Conservation (phyloP, 2,797 vertebrate genomes). For the Helicolenus hilgendorfi region DNA sequence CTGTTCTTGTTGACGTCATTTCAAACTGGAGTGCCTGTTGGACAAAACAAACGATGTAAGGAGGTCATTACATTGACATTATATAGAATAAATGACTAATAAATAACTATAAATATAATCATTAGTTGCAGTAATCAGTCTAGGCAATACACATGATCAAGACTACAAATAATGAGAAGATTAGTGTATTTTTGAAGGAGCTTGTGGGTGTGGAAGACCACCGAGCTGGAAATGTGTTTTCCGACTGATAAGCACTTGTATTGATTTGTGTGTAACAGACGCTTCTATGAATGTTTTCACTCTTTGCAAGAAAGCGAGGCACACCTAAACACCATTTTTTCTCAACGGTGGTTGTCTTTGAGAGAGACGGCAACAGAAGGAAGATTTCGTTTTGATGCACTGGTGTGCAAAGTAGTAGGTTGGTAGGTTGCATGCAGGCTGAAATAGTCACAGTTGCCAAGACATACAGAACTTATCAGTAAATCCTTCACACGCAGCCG, state of each 20-base stretch:
- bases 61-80: neutral
- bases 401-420: neutral
- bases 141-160: neutral
- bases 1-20: neutral
- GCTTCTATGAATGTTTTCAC: neutral
- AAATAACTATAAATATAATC: neutral
- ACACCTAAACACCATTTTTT: accelerated
- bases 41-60: neutral
- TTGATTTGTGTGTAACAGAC: neutral
- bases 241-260: neutral
- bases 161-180: neutral
- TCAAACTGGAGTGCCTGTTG: neutral
- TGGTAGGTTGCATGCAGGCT: neutral
- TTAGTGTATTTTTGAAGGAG: neutral
- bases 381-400: neutral
- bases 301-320: neutral
- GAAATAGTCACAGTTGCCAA: constrained; percentile 1
- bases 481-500: neutral
- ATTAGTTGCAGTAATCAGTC: neutral
- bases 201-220: neutral
- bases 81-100: neutral
- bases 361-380: neutral
- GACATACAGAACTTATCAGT: neutral
- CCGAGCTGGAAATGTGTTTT: neutral
- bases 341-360: neutral